Percentiles rank a stretch among this genome's conserved stretches.
Conservation (phyloP, 2,797 vertebrate genomes). For the Platyrinchus mystaceus region DNA sequence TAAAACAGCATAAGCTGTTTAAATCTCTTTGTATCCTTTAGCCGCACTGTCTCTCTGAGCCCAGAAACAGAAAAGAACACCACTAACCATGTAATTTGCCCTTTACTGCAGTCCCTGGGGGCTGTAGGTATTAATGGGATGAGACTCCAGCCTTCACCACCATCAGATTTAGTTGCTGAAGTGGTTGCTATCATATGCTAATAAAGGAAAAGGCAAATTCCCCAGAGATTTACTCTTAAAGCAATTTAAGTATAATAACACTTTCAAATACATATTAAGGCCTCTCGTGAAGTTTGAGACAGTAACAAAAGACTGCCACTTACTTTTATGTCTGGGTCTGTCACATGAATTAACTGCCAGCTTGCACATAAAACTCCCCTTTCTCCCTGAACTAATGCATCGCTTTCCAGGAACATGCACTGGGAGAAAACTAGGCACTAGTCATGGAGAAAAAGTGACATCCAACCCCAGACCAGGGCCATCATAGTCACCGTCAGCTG, state of each 20-base stretch:
- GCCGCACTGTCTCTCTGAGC: rapidly evolving
- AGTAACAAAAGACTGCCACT: not conserved
- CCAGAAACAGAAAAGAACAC: not conserved
- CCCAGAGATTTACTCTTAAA: not conserved
- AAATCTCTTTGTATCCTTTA: not conserved
- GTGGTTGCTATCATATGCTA: not conserved
- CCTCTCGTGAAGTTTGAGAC: not conserved
- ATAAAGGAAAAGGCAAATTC: not conserved
- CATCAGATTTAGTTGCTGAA: not conserved
- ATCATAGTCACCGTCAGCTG: not conserved
- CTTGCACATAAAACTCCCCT: not conserved
- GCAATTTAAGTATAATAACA: not conserved
- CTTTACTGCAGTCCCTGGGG: not conserved
- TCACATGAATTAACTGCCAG: not conserved
- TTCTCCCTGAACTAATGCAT: not conserved
- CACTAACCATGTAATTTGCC: not conserved
- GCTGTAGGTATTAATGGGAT: not conserved
- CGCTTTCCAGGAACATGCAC: not conserved
- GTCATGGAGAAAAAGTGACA: not conserved
- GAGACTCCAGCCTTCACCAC: not conserved
- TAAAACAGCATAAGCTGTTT: not conserved
- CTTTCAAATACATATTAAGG: not conserved
- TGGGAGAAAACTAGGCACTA: not conserved
- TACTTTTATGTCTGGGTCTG: not conserved
- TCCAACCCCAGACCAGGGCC: not conserved